Conservation (phyloP, 2,113 vertebrate species). For the Pygoscelis antarcticus region DNA sequence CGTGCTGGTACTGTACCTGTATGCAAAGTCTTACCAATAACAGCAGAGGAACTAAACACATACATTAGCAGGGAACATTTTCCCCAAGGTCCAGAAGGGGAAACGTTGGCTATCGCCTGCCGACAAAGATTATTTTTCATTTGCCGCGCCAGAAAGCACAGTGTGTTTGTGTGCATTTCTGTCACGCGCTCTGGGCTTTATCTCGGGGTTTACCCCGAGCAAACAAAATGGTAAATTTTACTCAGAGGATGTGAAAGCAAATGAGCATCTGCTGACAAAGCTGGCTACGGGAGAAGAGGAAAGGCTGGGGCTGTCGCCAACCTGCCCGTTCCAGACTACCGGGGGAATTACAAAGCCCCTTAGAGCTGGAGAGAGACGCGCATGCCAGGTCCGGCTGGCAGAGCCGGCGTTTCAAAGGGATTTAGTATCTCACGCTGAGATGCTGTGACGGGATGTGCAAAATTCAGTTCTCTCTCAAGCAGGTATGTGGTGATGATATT, state of each 20-base stretch:
- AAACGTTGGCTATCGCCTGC: neutral
- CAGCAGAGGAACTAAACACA: neutral
- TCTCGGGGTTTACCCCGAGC: neutral
- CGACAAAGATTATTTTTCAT: neutral
- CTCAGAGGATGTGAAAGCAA: neutral
- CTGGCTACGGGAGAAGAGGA: neutral
- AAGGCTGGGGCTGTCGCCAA: neutral
- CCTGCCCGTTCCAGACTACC: neutral
- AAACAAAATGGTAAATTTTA: neutral
- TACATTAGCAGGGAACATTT: neutral
- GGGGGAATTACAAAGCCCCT: neutral
- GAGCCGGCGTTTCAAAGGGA: neutral
- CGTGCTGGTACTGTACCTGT: neutral
- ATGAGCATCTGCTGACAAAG: neutral
- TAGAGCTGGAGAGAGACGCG: neutral
- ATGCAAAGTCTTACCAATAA: neutral
- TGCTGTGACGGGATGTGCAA: neutral
- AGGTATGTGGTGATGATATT: neutral
- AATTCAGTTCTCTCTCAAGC: neutral
- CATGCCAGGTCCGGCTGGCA: accelerated
- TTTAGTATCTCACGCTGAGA: neutral
- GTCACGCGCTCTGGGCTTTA: neutral
- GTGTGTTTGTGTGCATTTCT: neutral
- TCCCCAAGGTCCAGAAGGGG: too few species aligned
- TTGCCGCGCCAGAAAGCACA: neutral